These are phyloP conservation scores for Mastomys natalensis DNA, from an alignment of 2,113 vertebrate species.

Conservation along the genomic window DNA sequence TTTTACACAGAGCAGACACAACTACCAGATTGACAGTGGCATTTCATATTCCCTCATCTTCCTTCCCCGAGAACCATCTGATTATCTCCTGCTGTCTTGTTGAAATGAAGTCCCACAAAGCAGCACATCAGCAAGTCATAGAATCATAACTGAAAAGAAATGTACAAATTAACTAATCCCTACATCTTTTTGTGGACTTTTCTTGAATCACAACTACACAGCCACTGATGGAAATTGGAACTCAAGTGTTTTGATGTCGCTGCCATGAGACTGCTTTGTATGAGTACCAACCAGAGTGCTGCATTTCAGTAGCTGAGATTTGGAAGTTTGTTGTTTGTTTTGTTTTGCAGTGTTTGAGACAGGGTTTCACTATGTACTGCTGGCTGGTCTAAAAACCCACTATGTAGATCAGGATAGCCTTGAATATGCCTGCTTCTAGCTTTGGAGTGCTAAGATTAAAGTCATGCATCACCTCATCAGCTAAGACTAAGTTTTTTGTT, in stretches of 20 bases:
- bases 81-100: constrained; percentile 54
- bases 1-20: constrained; percentile 69
- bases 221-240: neutral
- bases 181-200: constrained; percentile 25
- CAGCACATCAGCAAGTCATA: neutral
- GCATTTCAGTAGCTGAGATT: neutral
- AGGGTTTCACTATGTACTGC: neutral
- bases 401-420: neutral
- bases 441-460: neutral
- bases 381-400: neutral
- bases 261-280: neutral
- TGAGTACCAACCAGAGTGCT: neutral
- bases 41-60: constrained; percentile 58
- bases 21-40: constrained; percentile 31
- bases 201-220: neutral
- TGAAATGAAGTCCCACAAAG: constrained; percentile 59
- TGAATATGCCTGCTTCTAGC: neutral
- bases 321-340: neutral
- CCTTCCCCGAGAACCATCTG: constrained; percentile 37
- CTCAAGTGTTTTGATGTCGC: neutral
- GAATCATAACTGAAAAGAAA: constrained; percentile 16
- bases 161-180: constrained; percentile 34
- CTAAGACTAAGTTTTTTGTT: neutral
- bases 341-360: neutral
- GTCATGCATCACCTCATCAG: neutral